phyloP scores from a whole-genome alignment of 2,797 vertebrate species.

The Echiichthys vipera region DNA sequence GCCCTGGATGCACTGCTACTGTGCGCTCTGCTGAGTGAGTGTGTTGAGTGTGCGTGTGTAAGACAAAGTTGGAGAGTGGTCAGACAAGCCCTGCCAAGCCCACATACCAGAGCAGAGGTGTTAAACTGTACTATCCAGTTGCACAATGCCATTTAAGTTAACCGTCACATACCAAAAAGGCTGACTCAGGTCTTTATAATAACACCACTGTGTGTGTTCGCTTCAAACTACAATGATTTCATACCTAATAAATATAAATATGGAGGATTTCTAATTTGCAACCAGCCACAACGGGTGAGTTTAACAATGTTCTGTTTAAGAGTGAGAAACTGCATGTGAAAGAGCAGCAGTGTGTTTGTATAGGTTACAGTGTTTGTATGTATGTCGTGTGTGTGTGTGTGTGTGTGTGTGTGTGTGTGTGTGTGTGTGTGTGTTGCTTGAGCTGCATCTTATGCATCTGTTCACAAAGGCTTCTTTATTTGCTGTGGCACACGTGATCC shows the following conservation, averaged over 20 bases:
- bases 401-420: conserved; percentile 10
- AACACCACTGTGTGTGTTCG: not conserved
- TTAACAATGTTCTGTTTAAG: conserved; percentile 27
- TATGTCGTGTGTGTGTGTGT: not conserved
- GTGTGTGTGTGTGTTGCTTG: conserved; percentile 40
- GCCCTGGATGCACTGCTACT: not conserved
- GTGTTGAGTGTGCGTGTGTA: not conserved
- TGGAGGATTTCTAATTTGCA: conserved; percentile 24
- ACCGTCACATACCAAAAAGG: conserved; percentile 57
- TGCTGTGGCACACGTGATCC: conserved; percentile 67
- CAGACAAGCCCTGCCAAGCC: conserved; percentile 72
- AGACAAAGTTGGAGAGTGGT: conserved; percentile 30
- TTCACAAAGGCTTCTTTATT: conserved; percentile 77
- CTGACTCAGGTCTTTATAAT: conserved; percentile 51
- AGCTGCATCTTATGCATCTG: conserved; percentile 69
- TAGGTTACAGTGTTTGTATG: not conserved
- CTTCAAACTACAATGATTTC: conserved; percentile 33
- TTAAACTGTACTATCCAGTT: conserved; percentile 65
- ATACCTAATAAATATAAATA: conserved; percentile 10
- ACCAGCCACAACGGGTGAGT: not conserved
- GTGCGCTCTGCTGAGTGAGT: not conserved
- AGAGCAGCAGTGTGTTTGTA: not conserved
- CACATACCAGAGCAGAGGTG: conserved; percentile 69
- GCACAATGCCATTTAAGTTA: conserved; percentile 57
- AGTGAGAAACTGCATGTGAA: not conserved